These are phyloP conservation scores for Apocheima hispidaria DNA, from an alignment of 2,888 invertebrate genomes.

Conservation along the genomic window DNA sequence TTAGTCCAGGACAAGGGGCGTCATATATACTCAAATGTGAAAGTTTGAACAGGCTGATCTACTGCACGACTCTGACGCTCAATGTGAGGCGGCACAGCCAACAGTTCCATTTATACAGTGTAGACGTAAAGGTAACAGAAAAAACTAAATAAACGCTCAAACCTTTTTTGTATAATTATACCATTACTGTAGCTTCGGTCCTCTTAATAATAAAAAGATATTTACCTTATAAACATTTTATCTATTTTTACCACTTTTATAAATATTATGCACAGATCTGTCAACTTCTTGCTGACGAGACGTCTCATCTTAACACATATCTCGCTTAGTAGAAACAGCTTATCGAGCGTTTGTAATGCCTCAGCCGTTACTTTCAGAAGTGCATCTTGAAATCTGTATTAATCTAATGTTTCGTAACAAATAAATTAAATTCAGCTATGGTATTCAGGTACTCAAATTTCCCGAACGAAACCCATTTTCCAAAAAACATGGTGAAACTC, in stretches of 20 bases:
- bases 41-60: slow-evolving; percentile 86
- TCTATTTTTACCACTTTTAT: background rate
- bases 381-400: no score
- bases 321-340: no score
- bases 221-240: background rate
- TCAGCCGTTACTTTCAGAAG: no score
- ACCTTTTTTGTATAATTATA: background rate
- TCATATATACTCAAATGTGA: slow-evolving; percentile 87
- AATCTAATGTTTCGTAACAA: no score
- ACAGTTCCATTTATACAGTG: slow-evolving; percentile 81
- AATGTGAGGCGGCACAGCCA: slow-evolving; percentile 83
- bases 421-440: no score
- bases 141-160: slow-evolving; percentile 61
- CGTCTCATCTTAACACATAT: no score
- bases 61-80: slow-evolving; percentile 88
- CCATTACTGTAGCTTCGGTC: background rate
- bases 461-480: no score
- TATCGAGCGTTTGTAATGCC: no score
- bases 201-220: background rate
- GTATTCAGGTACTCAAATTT: no score
- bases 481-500: no score
- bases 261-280: no score
- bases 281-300: no score
- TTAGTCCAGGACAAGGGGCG: slow-evolving; percentile 84
- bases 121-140: slow-evolving; percentile 59